A percentile compares a stretch with the other conserved stretches of the same genome.
Evolutionary conservation across 1,140 invertebrate species (phyloP).

Genomic region (Popillia japonica): DNA sequence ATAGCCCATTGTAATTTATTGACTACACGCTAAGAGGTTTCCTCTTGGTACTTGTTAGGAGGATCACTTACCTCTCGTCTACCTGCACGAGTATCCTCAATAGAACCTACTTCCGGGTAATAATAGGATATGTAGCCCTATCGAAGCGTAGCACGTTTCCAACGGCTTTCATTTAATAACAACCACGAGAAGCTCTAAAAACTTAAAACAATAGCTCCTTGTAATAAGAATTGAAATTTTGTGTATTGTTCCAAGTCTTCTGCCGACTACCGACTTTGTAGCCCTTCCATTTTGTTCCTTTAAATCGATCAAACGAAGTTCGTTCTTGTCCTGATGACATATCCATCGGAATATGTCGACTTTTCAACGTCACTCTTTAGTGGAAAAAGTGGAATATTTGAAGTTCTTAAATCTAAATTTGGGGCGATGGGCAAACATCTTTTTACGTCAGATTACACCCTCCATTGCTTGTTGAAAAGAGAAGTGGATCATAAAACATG

Average conservation of each 20-base stretch:
- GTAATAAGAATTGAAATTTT: slow-evolving; percentile 15
- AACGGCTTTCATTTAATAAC: neutral
- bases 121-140: slow-evolving; percentile 13
- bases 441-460: neutral
- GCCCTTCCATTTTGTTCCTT: neutral
- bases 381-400: slow-evolving; percentile 2
- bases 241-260: slow-evolving; percentile 14
- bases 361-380: neutral
- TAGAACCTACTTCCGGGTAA: neutral
- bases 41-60: neutral
- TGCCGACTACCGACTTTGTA: neutral
- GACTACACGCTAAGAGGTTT: neutral
- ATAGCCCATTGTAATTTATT: neutral
- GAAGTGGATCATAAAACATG: neutral
- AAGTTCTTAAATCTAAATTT: neutral
- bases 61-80: slow-evolving; percentile 2
- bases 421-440: slow-evolving; percentile 18
- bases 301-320: slow-evolving; percentile 23
- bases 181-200: neutral
- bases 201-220: slow-evolving; percentile 11
- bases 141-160: neutral
- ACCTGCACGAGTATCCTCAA: slow-evolving; percentile 18
- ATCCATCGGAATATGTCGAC: neutral
- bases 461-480: neutral
- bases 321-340: neutral